phyloP scores from a whole-genome alignment of 2,888 invertebrate genomes.

The Apotomis betuletana region DNA sequence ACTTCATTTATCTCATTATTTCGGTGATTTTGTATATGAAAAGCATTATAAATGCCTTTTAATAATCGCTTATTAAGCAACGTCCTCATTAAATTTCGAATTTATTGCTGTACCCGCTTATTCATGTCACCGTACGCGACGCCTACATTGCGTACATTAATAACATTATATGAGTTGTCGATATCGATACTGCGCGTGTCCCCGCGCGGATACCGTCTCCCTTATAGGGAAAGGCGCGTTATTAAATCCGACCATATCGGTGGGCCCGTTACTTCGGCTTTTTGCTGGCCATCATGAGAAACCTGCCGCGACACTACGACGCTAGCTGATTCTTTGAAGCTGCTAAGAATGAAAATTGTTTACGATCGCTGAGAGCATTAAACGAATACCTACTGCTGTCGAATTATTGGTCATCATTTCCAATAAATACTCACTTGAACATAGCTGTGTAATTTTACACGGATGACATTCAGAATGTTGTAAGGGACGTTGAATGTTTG shows the following conservation, averaged over 20 bases:
- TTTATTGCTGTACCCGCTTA: conserved; percentile 12
- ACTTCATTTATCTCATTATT: not conserved
- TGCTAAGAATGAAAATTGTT: conserved; percentile 13
- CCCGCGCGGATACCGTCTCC: conserved; percentile 57
- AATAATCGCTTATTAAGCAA: conserved; percentile 6
- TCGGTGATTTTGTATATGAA: not conserved
- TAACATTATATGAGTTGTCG: conserved; percentile 34
- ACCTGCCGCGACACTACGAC: conserved; percentile 45
- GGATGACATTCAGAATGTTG: too few relatives aligned
- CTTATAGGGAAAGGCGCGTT: conserved; percentile 68
- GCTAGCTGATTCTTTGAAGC: conserved; percentile 19
- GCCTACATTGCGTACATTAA: conserved; percentile 27
- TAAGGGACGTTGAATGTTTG: too few relatives aligned
- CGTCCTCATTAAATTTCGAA: conserved; percentile 17
- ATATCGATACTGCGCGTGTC: conserved; percentile 44
- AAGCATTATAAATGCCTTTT: not conserved
- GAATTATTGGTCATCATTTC: not conserved
- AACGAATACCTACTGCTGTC: not conserved
- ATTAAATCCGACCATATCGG: conserved; percentile 78
- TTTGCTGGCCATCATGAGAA: conserved; percentile 58
- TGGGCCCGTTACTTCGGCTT: conserved; percentile 68
- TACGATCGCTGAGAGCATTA: not conserved
- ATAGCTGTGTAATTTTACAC: too few relatives aligned
- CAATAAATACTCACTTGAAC: too few relatives aligned
- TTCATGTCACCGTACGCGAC: conserved; percentile 3